Evolutionary conservation across 2,113 vertebrate species (phyloP), one percentile per base, ranked within the genome.

Genomic region (Cynoglossus semilaevis): DNA sequence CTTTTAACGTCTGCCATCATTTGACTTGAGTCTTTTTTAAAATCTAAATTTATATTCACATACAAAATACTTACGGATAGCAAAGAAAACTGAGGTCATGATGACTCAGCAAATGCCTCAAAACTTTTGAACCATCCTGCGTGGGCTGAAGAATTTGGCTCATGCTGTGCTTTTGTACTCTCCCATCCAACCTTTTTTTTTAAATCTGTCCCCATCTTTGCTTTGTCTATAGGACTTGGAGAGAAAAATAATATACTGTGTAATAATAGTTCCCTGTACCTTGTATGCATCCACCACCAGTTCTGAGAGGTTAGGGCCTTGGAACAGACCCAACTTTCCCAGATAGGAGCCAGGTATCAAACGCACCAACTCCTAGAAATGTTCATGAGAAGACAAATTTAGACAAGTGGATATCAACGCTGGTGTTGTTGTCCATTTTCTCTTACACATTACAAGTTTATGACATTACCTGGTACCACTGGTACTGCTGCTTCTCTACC

Each of bases 401-500:
- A 18, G 10, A 14, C 16, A 9, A 12, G 36, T 14, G 16, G 19
- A 9, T 19, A 38, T 5, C 16, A 9, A 34, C n/a, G 34, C 4
- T 4, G 1, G 1, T 34, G n/a, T n/a, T n/a, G n/a, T n/a, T n/a
- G n/a, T n/a, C n/a, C n/a, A n/a, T n/a, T n/a, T n/a, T n/a, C n/a
- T n/a, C n/a, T n/a, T n/a, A n/a, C n/a, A n/a, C n/a, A n/a, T n/a
- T n/a, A n/a, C n/a, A n/a, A n/a, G n/a, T n/a, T 41, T 36, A 67
- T 63, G 77, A 56, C 40, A 79, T 88, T 95, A 99, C 97, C 96
- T 97, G 93, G 85, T 99, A 99, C 97, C 97, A 99, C 87, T 93
- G 91, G 90, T 94, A 96, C 68, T 94, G 94, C 70, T 90, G 90
- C 84, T 93, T 93, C 85, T 95, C 94, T 78, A 98, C 94, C 14